These are phyloP conservation scores for Cephonodes hylas DNA, from an alignment of 2,888 invertebrate species.

Conservation along the genomic window DNA sequence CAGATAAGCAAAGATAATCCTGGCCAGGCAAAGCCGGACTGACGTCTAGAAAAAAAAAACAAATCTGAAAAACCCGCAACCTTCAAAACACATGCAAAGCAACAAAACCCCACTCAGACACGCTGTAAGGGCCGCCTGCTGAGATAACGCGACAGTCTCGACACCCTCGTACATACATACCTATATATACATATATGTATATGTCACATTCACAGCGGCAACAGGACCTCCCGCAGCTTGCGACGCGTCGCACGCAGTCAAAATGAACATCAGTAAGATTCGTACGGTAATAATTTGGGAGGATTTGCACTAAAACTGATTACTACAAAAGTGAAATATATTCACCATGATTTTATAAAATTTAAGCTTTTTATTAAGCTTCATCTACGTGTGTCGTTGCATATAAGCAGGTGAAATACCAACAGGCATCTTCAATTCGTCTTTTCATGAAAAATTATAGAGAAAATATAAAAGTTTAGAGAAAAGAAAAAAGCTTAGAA, in stretches of 20 bases:
- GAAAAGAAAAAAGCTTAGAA: too few relatives aligned
- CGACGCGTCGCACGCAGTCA: not conserved
- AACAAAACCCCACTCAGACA: conserved; percentile 1
- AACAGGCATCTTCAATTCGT: too few relatives aligned
- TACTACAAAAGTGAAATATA: too few relatives aligned
- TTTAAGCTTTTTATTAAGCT: too few relatives aligned
- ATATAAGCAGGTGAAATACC: too few relatives aligned
- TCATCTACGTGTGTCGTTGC: too few relatives aligned
- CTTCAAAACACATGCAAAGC: not conserved
- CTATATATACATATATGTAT: not conserved
- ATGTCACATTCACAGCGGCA: not conserved
- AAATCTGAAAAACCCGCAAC: not conserved
- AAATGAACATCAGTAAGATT: not conserved
- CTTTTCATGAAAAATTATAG: too few relatives aligned
- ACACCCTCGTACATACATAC: not conserved
- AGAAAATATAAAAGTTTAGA: too few relatives aligned
- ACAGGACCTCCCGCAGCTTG: not conserved
- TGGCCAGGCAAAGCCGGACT: too few relatives aligned
- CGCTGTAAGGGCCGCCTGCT: conserved; percentile 1
- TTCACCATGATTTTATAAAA: too few relatives aligned
- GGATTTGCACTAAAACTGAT: not conserved
- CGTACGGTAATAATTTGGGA: not conserved
- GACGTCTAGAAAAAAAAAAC: not conserved
- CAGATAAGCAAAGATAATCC: too few relatives aligned
- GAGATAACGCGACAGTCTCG: conserved; percentile 1